phyloP scores from a whole-genome alignment of 2,113 vertebrate species.

The Tachycineta bicolor region DNA sequence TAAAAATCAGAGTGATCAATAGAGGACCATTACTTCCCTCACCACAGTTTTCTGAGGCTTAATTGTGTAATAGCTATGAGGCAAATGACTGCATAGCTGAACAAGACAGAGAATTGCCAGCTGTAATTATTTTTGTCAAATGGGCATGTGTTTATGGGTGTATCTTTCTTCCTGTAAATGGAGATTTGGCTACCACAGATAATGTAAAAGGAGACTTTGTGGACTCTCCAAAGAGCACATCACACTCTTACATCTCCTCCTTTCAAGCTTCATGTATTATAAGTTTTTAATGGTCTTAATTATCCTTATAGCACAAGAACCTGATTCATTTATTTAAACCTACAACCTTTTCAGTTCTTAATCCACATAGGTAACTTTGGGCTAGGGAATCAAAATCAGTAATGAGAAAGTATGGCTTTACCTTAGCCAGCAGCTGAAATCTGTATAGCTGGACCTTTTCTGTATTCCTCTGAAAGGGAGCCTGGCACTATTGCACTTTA shows the following conservation, averaged over 20 bases:
- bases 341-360: neutral
- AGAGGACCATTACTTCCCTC: neutral
- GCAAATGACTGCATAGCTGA: neutral
- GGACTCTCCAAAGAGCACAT: neutral
- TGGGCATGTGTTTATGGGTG: neutral
- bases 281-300: neutral
- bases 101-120: neutral
- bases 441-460: neutral
- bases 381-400: neutral
- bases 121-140: neutral
- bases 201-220: neutral
- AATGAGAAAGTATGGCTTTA: neutral
- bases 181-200: neutral
- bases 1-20: neutral
- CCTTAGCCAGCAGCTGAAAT: neutral
- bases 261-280: neutral
- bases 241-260: neutral
- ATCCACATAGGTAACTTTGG: neutral
- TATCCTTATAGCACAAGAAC: neutral
- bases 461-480: neutral
- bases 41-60: neutral
- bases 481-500: constrained; percentile 40
- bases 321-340: neutral
- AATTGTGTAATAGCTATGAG: neutral
- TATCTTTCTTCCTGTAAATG: neutral